Evolutionary conservation across 1,140 invertebrate species (phyloP).

Genomic region (Sycophila sp.): DNA sequence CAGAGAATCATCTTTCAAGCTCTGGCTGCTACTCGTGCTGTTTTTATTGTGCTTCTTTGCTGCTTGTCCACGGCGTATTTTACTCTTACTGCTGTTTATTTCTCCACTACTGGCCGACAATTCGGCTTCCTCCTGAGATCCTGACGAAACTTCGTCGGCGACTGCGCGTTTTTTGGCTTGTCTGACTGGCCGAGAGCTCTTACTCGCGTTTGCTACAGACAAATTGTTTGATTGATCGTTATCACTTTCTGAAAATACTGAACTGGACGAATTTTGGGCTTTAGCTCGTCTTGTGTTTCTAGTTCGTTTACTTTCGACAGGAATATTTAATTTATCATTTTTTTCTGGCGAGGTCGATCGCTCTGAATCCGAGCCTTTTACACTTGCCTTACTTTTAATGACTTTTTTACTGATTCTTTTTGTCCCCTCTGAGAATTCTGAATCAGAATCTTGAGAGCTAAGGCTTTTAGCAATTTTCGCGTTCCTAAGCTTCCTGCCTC

Average conservation of each 20-base stretch:
- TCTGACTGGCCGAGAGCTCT: not conserved
- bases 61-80: not conserved
- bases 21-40: not conserved
- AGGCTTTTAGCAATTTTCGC: not conserved
- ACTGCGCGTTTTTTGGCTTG: not conserved
- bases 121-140: constrained; percentile 44
- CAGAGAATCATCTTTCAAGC: not conserved
- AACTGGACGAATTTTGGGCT: not conserved
- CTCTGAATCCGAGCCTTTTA: not conserved
- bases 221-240: not conserved
- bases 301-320: not conserved
- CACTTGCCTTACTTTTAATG: not conserved
- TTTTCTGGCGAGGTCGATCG: not conserved
- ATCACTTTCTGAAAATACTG: not conserved
- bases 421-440: not conserved
- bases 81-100: not conserved
- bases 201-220: not conserved
- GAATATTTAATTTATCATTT: not conserved
- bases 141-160: not conserved
- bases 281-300: not conserved
- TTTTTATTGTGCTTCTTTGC: not conserved
- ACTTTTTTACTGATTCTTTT: not conserved
- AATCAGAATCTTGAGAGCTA: not conserved
- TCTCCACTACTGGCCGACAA: constrained; percentile 16
- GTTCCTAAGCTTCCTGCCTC: too few relatives aligned